Conservation (phyloP, 2,797 vertebrate genomes). For the Perodicticus potto region DNA sequence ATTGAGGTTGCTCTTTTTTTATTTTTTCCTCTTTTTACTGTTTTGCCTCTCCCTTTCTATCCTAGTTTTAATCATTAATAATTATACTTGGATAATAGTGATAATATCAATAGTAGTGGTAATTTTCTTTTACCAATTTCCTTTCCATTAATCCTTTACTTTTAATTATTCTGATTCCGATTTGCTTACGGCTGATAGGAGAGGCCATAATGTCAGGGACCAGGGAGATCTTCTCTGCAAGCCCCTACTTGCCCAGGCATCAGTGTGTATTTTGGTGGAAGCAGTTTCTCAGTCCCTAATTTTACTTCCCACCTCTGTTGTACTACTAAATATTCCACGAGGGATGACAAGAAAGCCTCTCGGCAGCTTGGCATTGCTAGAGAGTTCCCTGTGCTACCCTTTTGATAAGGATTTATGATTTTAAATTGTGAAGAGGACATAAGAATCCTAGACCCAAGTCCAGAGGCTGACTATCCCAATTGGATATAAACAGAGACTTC, state of each 20-base stretch:
- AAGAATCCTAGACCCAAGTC: not conserved
- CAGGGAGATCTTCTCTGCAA: not conserved
- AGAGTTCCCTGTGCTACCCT: not conserved
- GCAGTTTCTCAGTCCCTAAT: not conserved
- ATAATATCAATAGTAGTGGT: not conserved
- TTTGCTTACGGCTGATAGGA: not conserved
- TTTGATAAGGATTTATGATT: not conserved
- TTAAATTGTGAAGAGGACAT: rapidly evolving
- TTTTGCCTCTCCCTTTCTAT: not conserved
- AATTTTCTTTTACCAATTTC: slow-evolving; percentile 48
- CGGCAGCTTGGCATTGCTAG: not conserved
- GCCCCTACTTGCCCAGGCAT: not conserved
- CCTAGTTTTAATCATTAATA: slow-evolving; percentile 59
- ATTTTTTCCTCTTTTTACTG: not conserved
- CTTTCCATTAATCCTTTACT: slow-evolving; percentile 47
- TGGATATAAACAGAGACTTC: not conserved
- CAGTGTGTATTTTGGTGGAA: not conserved
- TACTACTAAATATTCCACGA: not conserved
- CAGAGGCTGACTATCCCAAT: not conserved
- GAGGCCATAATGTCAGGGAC: not conserved
- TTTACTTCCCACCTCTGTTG: not conserved
- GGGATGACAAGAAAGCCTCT: not conserved
- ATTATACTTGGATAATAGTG: not conserved
- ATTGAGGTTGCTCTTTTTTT: not conserved
- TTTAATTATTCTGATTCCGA: slow-evolving; percentile 66